phyloP scores from a whole-genome alignment of 2,888 invertebrate genomes.

The Chrysina gloriosa region DNA sequence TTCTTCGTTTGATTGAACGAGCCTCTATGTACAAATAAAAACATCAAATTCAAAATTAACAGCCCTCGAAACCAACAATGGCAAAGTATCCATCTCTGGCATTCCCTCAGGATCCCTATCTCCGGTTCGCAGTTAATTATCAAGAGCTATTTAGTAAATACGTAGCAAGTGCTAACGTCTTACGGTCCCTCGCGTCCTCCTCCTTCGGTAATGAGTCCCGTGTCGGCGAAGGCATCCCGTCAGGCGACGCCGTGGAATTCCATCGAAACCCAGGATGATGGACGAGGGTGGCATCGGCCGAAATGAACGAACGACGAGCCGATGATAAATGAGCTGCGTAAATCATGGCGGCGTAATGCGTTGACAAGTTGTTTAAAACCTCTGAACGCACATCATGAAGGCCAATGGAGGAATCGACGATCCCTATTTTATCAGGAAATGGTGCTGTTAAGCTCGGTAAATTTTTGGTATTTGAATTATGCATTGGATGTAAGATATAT shows the following conservation, averaged over 20 bases:
- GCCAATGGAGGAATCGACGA: conserved; percentile 5
- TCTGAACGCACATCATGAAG: conserved; percentile 45
- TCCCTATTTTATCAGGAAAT: neutral
- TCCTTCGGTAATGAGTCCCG: too few species aligned
- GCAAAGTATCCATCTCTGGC: neutral
- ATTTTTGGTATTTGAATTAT: too few species aligned
- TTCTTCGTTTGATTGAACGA: neutral
- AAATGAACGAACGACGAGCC: conserved; percentile 49
- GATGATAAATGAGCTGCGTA: conserved; percentile 52
- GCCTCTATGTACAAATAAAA: too few species aligned
- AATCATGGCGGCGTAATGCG: conserved; percentile 50
- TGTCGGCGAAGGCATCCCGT: conserved; percentile 1
- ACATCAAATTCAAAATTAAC: neutral
- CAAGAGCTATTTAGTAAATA: neutral
- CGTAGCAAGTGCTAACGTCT: neutral
- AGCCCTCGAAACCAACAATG: neutral
- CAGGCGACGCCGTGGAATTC: conserved; percentile 14
- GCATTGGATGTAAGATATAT: too few species aligned
- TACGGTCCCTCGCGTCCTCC: neutral
- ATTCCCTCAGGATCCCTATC: neutral
- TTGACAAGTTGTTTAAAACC: conserved; percentile 52
- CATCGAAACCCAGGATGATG: conserved; percentile 49
- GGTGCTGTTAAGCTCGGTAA: too few species aligned
- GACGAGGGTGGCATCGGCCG: conserved; percentile 57
- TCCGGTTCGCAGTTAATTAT: neutral